A percentile compares a stretch with the other conserved stretches of the same genome.
Evolutionary conservation across 92 coral and sea anemone genomes (phyloP).

Genomic region (Isaurus tuberculatus): DNA sequence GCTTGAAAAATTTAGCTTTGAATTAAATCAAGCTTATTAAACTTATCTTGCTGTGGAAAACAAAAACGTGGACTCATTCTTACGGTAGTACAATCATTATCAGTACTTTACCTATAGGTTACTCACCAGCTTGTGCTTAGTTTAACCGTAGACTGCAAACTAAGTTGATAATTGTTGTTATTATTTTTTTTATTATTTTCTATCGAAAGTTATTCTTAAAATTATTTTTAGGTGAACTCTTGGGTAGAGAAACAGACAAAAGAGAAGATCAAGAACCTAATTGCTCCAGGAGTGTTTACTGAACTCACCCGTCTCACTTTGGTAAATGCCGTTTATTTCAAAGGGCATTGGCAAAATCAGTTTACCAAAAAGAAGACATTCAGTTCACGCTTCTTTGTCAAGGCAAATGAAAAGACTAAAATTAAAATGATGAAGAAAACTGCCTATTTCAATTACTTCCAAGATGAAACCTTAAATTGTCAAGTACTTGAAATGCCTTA

Average conservation of each 20-base stretch:
- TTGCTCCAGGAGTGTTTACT: constrained; percentile 62
- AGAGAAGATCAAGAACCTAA: constrained; percentile 71
- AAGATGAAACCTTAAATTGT: constrained; percentile 55
- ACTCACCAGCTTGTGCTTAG: no score
- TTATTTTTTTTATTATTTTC: no score
- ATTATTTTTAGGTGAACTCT: constrained; percentile 49
- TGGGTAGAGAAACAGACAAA: constrained; percentile 94
- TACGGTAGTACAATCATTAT: no score
- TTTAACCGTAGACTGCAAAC: no score
- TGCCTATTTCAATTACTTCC: constrained; percentile 54
- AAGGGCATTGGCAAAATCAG: constrained; percentile 82
- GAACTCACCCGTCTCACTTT: constrained; percentile 68
- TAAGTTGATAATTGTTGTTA: no score
- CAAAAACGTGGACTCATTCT: no score
- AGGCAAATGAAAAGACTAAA: constrained; percentile 49
- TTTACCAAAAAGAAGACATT: constrained; percentile 60
- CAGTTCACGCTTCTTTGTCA: constrained; percentile 61
- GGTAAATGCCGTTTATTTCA: constrained; percentile 92
- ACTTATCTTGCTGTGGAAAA: no score
- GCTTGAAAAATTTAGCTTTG: no score
- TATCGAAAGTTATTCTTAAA: no score
- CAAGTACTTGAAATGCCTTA: constrained; percentile 84
- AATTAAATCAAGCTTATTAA: no score
- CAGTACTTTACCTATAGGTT: no score
- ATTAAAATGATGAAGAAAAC: constrained; percentile 81